A percentile compares a stretch with the other conserved stretches of the same genome.
phyloP scores from a whole-genome alignment of 2,888 invertebrate species.

The Nemoura dubitans region DNA sequence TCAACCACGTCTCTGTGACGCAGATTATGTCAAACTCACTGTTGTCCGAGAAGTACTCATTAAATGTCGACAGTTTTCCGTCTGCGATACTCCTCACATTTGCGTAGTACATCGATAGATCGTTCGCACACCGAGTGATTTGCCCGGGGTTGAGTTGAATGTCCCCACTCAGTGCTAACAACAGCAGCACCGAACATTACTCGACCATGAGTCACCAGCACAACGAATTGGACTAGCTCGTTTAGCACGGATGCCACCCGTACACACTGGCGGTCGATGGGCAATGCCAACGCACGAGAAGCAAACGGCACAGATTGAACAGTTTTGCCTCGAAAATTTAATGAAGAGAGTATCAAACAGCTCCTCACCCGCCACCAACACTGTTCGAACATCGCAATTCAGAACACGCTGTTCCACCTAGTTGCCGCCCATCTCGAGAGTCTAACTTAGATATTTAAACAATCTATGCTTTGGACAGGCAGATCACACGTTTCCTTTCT shows the following conservation, averaged over 20 bases:
- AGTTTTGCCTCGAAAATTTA: neutral
- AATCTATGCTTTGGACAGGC: too few species aligned
- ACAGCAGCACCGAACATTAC: neutral
- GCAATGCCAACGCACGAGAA: neutral
- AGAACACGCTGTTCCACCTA: too few species aligned
- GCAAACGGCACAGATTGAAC: neutral
- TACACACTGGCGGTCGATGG: neutral
- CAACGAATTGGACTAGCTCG: neutral
- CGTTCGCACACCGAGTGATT: neutral
- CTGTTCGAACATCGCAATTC: neutral
- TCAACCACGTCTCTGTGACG: neutral
- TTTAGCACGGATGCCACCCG: neutral
- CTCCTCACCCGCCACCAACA: neutral
- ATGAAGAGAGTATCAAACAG: neutral
- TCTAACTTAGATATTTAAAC: too few species aligned
- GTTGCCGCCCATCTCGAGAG: too few species aligned
- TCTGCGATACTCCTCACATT: conserved; percentile 16
- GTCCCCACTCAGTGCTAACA: conserved; percentile 9
- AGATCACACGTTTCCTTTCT: too few species aligned
- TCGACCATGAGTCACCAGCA: neutral
- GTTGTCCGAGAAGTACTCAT: conserved; percentile 1
- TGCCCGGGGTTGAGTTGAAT: conserved; percentile 14
- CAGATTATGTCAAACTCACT: neutral
- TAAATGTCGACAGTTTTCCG: neutral
- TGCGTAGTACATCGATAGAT: neutral